Evolutionary conservation across 2,113 vertebrate species (phyloP).

Genomic region (cattle (Bos taurus)): DNA sequence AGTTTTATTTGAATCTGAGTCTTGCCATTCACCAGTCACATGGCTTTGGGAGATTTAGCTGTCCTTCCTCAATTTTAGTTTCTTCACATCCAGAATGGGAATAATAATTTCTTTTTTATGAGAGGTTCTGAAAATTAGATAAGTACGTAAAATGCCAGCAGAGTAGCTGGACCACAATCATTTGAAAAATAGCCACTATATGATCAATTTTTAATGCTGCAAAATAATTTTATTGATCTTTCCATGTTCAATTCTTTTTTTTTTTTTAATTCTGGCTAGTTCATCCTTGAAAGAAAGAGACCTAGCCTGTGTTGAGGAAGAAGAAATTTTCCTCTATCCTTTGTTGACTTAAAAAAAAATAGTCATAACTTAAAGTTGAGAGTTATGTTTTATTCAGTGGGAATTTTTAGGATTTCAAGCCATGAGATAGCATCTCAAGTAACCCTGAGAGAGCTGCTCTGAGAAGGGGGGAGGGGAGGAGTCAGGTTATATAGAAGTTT

Average conservation of each 20-base stretch:
- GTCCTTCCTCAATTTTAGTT: background rate
- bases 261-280: background rate
- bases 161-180: background rate
- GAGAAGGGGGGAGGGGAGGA: background rate
- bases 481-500: background rate
- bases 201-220: background rate
- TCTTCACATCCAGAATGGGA: background rate
- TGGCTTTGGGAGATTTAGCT: background rate
- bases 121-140: background rate
- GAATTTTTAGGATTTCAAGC: background rate
- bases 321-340: background rate
- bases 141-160: background rate
- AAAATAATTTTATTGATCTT: conserved; percentile 3
- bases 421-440: background rate
- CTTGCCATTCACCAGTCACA: background rate
- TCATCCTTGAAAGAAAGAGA: background rate
- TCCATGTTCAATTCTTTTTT: background rate
- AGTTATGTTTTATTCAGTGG: background rate
- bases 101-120: background rate
- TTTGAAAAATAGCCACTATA: background rate
- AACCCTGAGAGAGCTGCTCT: background rate
- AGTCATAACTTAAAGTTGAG: background rate
- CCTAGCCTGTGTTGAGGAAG: background rate
- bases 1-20: background rate
- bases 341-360: background rate